Evolutionary conservation across 2,888 invertebrate genomes (phyloP), one percentile per base, ranked within the genome.

Genomic region (Sinodicranocentrus sp.): DNA sequence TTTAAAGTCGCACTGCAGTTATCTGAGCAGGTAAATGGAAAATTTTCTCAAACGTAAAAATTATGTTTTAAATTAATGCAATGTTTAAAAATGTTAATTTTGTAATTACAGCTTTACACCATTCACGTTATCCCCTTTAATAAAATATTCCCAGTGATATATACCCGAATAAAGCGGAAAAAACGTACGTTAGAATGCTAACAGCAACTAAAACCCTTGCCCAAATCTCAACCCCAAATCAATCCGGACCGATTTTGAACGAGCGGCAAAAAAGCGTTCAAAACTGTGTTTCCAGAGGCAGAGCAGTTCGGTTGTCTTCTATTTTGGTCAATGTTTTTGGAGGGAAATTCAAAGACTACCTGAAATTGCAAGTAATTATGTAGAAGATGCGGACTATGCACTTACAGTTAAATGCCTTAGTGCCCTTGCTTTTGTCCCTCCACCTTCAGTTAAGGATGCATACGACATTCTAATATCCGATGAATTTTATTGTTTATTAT

Each of bases 261-360:
- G 19, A 23, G 72, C 78, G 1, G 65, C 73, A 1, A 72, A 68
- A 8, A 68, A 73, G 73, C 78, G 0, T 68, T 78, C 19, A 33
- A 26, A 15, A 19, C 2, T 5, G 52, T 43, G 19, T 84, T 78
- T 63, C 84, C 77, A 1, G 43, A 59, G 5, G 17, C 73, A 10
- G 15, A n/a, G 13, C 59, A 68, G 19, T 1, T 33, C 19, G 78
- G 78, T 0, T 84, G 84, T 39, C 28, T 57, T 5, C 78, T 84
- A 84, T 61, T 68, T 78, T 23, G 57, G 44, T 13, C 79, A 84
- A 19, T 73, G 73, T 43, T 43, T 84, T 6, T 84, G 71, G 70
- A 39, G 75, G 13, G 1, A 39, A 28, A 57, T 79, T 15, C 84
- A 84, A 59, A 13, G 23, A 6, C 13, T 61, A n/a, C 72, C 77